Evolutionary conservation across 1,140 invertebrate species (phyloP).

Genomic region (Riptortus pedestris): DNA sequence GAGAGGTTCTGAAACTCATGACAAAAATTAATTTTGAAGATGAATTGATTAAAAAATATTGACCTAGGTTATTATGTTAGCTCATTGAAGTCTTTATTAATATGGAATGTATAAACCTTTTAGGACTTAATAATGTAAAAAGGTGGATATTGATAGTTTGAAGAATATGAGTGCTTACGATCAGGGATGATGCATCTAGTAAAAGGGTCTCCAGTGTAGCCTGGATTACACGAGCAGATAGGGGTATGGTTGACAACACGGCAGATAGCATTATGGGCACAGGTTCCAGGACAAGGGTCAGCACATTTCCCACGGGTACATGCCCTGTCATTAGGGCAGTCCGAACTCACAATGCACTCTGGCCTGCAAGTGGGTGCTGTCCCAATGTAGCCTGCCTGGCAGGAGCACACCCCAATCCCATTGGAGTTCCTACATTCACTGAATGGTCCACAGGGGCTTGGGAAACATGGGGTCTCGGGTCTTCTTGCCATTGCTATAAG

Average conservation of each 20-base stretch:
- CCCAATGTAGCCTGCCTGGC: slow-evolving; percentile 48
- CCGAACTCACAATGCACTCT: slow-evolving; percentile 49
- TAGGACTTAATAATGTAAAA: not conserved
- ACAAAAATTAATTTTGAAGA: too few species aligned
- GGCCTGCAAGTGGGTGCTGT: slow-evolving; percentile 48
- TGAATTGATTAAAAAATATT: too few species aligned
- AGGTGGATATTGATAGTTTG: not conserved
- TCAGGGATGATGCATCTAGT: slow-evolving; percentile 42
- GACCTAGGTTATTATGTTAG: too few species aligned
- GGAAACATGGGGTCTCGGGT: slow-evolving; percentile 44
- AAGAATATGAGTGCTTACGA: slow-evolving; percentile 27
- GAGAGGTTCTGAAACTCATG: too few species aligned
- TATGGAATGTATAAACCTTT: too few species aligned
- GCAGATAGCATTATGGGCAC: slow-evolving; percentile 49
- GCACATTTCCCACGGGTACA: slow-evolving; percentile 51
- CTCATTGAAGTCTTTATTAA: too few species aligned
- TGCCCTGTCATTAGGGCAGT: slow-evolving; percentile 48
- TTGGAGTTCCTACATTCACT: slow-evolving; percentile 47
- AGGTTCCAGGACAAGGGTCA: slow-evolving; percentile 50
- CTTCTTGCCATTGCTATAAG: slow-evolving; percentile 27
- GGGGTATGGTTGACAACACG: slow-evolving; percentile 53
- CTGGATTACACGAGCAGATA: slow-evolving; percentile 49
- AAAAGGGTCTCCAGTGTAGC: slow-evolving; percentile 55
- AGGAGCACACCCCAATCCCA: slow-evolving; percentile 50
- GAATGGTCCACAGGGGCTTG: slow-evolving; percentile 53